phyloP scores from a whole-genome alignment of 2,113 vertebrate genomes.

The Prunella fulvescens region DNA sequence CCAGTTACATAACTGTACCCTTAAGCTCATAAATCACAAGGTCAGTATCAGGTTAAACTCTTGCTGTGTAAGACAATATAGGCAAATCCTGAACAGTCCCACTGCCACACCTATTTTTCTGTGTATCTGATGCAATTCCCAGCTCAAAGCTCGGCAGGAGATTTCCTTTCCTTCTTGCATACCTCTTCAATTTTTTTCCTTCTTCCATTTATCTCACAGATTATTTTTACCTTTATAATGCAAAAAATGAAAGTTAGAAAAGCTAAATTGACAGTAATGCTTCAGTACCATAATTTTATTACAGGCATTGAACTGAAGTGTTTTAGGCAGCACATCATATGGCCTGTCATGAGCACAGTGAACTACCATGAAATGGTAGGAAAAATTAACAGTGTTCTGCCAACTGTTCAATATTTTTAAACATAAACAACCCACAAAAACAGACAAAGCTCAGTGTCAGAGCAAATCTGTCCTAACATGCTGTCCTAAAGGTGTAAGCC shows the following conservation, averaged over 20 bases:
- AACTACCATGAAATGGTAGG: background rate
- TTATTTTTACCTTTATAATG: background rate
- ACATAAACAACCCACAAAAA: background rate
- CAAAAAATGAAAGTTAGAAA: background rate
- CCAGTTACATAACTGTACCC: constrained; percentile 19
- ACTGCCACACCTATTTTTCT: background rate
- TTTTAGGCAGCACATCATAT: background rate
- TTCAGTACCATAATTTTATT: background rate
- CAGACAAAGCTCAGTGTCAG: background rate
- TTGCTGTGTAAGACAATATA: background rate
- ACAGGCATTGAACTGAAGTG: background rate
- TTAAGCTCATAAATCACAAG: constrained; percentile 31
- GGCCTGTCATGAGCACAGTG: background rate
- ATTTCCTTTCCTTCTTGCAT: background rate
- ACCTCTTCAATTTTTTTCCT: background rate
- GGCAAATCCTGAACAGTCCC: background rate
- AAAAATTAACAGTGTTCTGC: background rate
- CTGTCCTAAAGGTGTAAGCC: background rate
- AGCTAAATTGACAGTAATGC: background rate
- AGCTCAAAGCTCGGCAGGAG: background rate
- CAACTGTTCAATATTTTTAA: background rate
- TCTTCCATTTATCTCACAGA: background rate
- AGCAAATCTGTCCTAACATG: accelerated
- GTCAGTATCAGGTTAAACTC: constrained; percentile 33
- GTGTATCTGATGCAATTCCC: background rate